Conservation (phyloP, 1,140 invertebrate species). For the Paraescarpia echinospica region DNA sequence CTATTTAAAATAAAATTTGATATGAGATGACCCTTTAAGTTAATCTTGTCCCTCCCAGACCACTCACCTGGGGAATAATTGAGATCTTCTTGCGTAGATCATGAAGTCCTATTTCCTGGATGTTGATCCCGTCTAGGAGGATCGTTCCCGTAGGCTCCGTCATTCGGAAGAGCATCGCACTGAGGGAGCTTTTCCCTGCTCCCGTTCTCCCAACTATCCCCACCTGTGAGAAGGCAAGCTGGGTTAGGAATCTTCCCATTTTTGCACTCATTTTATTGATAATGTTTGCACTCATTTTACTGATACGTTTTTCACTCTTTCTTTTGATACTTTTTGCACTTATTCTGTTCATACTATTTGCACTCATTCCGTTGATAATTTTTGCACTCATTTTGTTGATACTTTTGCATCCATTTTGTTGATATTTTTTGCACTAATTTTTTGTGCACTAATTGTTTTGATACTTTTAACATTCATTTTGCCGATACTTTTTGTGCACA, state of each 20-base stretch:
- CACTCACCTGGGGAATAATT: constrained; percentile 79
- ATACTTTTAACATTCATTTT: no score
- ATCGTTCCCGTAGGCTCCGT: constrained; percentile 60
- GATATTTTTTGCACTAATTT: not conserved
- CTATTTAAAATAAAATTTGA: no score
- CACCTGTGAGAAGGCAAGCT: constrained; percentile 50
- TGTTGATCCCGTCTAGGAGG: constrained; percentile 71
- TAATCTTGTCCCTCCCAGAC: not conserved
- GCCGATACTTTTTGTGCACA: not conserved
- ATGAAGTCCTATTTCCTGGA: constrained; percentile 68
- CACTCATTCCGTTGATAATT: not conserved
- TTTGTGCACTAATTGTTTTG: no score
- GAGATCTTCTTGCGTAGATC: constrained; percentile 74
- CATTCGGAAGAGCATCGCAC: constrained; percentile 61
- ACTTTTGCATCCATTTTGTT: no score
- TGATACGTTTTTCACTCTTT: no score
- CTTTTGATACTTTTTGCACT: no score
- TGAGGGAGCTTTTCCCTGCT: constrained; percentile 86
- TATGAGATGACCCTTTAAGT: no score
- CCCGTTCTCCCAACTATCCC: constrained; percentile 83
- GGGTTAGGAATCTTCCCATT: not conserved
- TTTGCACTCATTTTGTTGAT: no score
- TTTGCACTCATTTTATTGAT: not conserved
- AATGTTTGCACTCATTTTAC: no score
- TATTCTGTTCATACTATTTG: no score